Percentiles rank a stretch among this genome's conserved stretches.
Evolutionary conservation across 1,140 invertebrate genomes (phyloP).

Genomic region (Drosophila pseudoobscura): DNA sequence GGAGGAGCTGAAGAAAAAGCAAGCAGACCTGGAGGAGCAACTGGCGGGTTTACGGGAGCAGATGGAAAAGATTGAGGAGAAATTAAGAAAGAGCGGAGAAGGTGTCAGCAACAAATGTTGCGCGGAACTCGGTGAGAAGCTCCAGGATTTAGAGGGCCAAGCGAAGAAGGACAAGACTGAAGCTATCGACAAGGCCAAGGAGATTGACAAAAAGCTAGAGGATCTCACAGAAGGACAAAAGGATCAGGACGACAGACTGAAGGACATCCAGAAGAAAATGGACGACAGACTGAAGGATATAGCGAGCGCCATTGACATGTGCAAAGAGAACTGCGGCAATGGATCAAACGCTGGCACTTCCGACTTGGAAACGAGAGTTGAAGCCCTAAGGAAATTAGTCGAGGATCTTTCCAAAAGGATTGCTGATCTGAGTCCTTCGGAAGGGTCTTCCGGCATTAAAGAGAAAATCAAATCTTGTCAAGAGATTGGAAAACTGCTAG

Average conservation of each 20-base stretch:
- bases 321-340: conserved; percentile 4
- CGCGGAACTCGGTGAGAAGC: background rate
- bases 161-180: background rate
- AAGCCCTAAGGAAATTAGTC: background rate
- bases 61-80: conserved; percentile 17
- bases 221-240: conserved; percentile 16
- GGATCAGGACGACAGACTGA: background rate
- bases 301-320: background rate
- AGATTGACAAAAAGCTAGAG: conserved; percentile 11
- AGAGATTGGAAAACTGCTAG: background rate
- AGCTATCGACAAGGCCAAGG: background rate
- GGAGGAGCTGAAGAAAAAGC: background rate
- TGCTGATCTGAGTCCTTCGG: background rate
- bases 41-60: background rate
- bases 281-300: background rate
- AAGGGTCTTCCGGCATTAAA: too few relatives aligned
- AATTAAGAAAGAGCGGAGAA: background rate
- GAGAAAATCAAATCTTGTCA: background rate
- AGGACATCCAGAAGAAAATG: background rate
- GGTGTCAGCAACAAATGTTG: conserved; percentile 13
- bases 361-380: background rate
- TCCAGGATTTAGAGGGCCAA: conserved; percentile 6
- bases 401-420: background rate
- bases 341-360: background rate
- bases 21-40: conserved; percentile 2